These are phyloP conservation scores for Herminia tarsipennalis DNA, from an alignment of 2,888 invertebrate genomes.

Conservation along the genomic window DNA sequence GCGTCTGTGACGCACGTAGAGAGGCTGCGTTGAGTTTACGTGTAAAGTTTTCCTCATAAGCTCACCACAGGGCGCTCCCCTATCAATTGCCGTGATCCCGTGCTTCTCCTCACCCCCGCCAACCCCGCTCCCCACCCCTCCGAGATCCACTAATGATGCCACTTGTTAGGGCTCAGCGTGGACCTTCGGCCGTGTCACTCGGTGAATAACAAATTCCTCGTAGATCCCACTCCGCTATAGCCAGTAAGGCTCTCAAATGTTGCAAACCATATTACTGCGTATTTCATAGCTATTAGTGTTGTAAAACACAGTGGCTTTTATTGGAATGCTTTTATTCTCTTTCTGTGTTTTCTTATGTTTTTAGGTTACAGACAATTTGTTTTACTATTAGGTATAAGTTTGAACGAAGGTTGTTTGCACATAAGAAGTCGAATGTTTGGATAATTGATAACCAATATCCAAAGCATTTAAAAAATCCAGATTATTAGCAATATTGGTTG, in stretches of 20 bases:
- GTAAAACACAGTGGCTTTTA: no score
- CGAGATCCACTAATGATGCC: constrained; percentile 78
- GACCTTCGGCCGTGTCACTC: constrained; percentile 79
- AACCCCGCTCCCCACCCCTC: constrained; percentile 42
- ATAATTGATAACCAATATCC: no score
- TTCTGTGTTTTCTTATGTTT: no score
- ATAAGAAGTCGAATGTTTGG: no score
- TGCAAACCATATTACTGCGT: constrained; percentile 48
- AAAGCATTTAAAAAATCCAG: no score
- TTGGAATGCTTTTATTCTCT: no score
- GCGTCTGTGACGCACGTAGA: constrained; percentile 44
- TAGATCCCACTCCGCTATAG: constrained; percentile 66
- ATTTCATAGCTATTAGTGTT: no score
- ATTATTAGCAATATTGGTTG: no score
- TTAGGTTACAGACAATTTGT: no score
- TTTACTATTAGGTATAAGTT: no score
- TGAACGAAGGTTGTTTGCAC: no score
- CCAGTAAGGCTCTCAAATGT: constrained; percentile 54
- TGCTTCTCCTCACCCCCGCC: constrained; percentile 33
- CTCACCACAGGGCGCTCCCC: constrained; percentile 79
- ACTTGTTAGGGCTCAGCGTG: constrained; percentile 83
- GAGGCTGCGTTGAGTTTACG: constrained; percentile 68
- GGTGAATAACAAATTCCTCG: constrained; percentile 82
- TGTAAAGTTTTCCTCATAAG: constrained; percentile 82
- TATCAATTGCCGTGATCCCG: constrained; percentile 73